Evolutionary conservation across 2,888 invertebrate species (phyloP).

Genomic region (Calameuta pallipes): DNA sequence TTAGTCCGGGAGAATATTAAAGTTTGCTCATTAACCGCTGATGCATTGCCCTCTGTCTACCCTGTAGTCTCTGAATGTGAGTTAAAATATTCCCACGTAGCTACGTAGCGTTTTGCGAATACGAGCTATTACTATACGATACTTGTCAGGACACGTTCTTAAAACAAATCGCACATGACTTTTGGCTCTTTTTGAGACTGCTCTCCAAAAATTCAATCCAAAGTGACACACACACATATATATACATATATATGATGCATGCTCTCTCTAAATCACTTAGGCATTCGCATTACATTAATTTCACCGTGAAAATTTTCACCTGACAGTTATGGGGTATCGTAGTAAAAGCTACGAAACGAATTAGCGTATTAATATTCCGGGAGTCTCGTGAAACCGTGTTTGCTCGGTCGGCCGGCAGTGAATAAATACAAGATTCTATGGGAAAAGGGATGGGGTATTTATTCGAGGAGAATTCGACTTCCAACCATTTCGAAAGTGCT

Average conservation of each 20-base stretch:
- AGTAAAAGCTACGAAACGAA: neutral
- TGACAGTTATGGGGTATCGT: neutral
- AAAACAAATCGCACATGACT: too few relatives aligned
- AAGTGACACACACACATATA: too few relatives aligned
- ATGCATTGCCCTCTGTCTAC: slow-evolving; percentile 43
- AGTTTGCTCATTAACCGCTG: slow-evolving; percentile 57
- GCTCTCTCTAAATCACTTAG: slow-evolving; percentile 16
- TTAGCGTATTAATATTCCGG: neutral
- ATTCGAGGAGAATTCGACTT: neutral
- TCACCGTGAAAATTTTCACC: neutral
- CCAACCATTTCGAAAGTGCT: neutral
- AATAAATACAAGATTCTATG: neutral
- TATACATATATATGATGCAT: slow-evolving; percentile 1
- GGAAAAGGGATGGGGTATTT: neutral
- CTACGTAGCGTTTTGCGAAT: too few relatives aligned
- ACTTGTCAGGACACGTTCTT: too few relatives aligned
- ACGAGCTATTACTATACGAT: too few relatives aligned
- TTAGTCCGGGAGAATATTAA: slow-evolving; percentile 51
- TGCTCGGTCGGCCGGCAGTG: neutral
- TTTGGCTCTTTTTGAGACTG: too few relatives aligned
- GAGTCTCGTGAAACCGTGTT: neutral
- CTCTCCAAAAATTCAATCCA: too few relatives aligned
- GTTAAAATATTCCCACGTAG: neutral
- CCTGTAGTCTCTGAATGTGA: neutral
- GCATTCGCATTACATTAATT: slow-evolving; percentile 16